Base-by-base conservation (phyloP, 30 jellyfish, hydroid and myxozoan genomes). In the Pelagia noctiluca region DNA sequence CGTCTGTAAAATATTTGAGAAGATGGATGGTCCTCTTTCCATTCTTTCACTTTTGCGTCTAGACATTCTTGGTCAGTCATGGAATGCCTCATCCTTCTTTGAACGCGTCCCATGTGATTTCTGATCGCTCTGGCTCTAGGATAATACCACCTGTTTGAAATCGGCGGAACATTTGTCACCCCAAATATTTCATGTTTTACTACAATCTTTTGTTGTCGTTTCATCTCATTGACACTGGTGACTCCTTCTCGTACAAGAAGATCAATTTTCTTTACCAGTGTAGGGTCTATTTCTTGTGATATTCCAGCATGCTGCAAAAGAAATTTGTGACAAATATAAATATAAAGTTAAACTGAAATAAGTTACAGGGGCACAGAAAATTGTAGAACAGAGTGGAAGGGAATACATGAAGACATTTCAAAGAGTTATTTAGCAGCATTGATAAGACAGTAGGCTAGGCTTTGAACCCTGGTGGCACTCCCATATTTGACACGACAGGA, bases 231-330 rank as follows among this genome's bases (percentile, higher is more conserved):
- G 3, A 77, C 80, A 54, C 62, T 57, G 1, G 82, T 12, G 35
- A 77, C 89, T 2, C 89, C 89, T 37, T 57, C 89, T 24, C 38
- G 30, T 0, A 77, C 89, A 24, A 77, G 34, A 13, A 3, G 4
- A 13, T 60, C 80, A 1, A 77, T 77, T 57, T 63, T 77, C 3
- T 60, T 63, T 46, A 29, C 66, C 42, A 77, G 48, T 1, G 34
- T 3, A 1, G 82, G 67, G 26, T 77, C 89, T 2, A 77, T 77
- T 25, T 53, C 89, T 46, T 77, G 89, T 12, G 89, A 77, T 19
- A 77, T 53, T 2, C 89, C 89, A 1, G 89, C 89, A 1, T 5
- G 21, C 89, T 77, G 89, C n/a, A 2, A 7, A 3, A 37, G 36
- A 4, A 71, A 37, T 12, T 3, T 60, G 36, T 35, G 30, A 3